These are phyloP conservation scores for Agriopis aurantiaria DNA, from an alignment of 2,888 invertebrate species.

Conservation along the genomic window DNA sequence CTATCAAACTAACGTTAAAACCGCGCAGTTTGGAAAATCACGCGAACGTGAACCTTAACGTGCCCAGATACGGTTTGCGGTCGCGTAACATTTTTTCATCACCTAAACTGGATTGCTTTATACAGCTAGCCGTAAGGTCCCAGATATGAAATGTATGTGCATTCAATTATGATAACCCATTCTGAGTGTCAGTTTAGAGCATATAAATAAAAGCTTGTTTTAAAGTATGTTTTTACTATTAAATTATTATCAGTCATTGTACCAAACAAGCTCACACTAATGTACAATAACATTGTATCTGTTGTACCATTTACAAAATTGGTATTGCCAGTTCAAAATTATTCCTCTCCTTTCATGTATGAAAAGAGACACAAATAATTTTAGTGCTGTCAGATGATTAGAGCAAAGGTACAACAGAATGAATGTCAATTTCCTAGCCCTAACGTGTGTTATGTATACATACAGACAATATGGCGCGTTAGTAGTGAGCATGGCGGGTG, in stretches of 20 bases:
- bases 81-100: too few species aligned
- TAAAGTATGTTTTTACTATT: too few species aligned
- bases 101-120: too few species aligned
- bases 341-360: neutral
- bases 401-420: neutral
- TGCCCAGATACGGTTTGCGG: too few species aligned
- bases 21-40: too few species aligned
- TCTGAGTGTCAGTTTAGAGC: too few species aligned
- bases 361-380: neutral
- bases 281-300: neutral
- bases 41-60: too few species aligned
- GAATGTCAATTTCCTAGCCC: neutral
- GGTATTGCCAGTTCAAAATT: neutral
- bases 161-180: too few species aligned
- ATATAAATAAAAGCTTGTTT: too few species aligned
- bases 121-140: too few species aligned
- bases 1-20: too few species aligned
- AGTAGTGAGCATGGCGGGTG: constrained; percentile 77
- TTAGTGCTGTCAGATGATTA: neutral
- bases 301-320: neutral
- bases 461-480: constrained; percentile 81
- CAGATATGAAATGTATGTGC: too few species aligned
- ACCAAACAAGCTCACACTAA: neutral
- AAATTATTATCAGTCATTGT: constrained; percentile 6
- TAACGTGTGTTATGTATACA: constrained; percentile 31